These are phyloP conservation scores for Drosophila novamexicana DNA, from an alignment of 1,140 invertebrate species.

Conservation along the genomic window DNA sequence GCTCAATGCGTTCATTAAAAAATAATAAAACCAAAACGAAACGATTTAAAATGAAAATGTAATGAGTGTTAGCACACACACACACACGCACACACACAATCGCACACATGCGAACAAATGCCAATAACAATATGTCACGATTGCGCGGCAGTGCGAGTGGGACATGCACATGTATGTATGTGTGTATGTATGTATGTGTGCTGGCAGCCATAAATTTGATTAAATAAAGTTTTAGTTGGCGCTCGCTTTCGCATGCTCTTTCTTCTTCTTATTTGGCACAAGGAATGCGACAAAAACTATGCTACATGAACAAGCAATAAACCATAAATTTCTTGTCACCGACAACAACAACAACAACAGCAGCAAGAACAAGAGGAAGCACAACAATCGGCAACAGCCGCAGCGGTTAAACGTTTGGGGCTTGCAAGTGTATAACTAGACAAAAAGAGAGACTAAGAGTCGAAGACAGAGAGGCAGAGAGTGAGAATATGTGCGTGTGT, in stretches of 20 bases:
- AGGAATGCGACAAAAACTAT: constrained; percentile 80
- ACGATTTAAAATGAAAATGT: constrained; percentile 29
- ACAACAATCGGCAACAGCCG: constrained; percentile 19
- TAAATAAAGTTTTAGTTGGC: constrained; percentile 79
- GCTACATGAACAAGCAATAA: constrained; percentile 80
- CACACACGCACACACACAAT: neutral
- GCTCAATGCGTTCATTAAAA: constrained; percentile 61
- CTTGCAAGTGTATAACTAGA: constrained; percentile 44
- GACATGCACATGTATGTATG: neutral
- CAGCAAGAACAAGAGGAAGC: constrained; percentile 23
- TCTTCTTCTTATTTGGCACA: constrained; percentile 51
- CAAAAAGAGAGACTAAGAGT: neutral
- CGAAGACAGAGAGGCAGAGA: constrained; percentile 1
- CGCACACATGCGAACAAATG: constrained; percentile 33
- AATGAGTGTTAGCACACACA: constrained; percentile 50
- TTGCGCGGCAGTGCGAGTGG: constrained; percentile 17
- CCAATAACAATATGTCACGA: constrained; percentile 74
- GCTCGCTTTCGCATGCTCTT: constrained; percentile 26
- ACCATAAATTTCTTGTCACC: constrained; percentile 79
- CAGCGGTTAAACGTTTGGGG: constrained; percentile 66
- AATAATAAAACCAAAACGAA: constrained; percentile 58
- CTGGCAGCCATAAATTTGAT: constrained; percentile 74
- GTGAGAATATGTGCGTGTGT: neutral
- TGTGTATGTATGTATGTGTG: constrained; percentile 11
- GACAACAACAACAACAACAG: constrained; percentile 35